These are phyloP conservation scores for Seriola rivoliana DNA, from an alignment of 2,113 vertebrate genomes.

Conservation along the genomic window DNA sequence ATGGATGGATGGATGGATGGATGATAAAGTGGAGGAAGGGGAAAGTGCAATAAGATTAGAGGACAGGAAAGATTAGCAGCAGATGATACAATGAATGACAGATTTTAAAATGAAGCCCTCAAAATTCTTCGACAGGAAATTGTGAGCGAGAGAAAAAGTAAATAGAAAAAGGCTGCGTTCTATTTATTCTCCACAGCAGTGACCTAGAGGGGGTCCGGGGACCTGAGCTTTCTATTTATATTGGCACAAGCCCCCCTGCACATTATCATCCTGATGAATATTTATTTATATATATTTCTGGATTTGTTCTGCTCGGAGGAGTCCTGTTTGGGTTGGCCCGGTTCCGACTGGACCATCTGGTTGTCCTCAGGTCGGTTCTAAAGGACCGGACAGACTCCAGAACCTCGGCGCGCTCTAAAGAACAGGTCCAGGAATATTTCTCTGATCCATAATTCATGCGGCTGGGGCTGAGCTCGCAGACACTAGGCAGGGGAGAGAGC, in stretches of 20 bases:
- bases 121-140: background rate
- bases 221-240: constrained; percentile 79
- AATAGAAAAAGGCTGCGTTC: constrained; percentile 27
- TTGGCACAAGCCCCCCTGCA: constrained; percentile 70
- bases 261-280: constrained; percentile 75
- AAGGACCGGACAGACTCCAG: constrained; percentile 72
- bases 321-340: constrained; percentile 84
- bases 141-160: constrained; percentile 20
- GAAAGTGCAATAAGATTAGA: constrained; percentile 36
- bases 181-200: constrained; percentile 40
- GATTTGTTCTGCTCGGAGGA: constrained; percentile 79
- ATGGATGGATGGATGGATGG: constrained; percentile 27
- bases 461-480: constrained; percentile 18
- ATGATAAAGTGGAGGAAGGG: constrained; percentile 5
- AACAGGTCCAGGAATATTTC: constrained; percentile 59
- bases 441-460: constrained; percentile 71
- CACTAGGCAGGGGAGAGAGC: constrained; percentile 44
- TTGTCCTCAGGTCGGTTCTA: constrained; percentile 85
- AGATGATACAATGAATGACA: constrained; percentile 29
- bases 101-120: constrained; percentile 11
- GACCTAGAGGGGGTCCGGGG: constrained; percentile 54
- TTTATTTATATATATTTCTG: constrained; percentile 73
- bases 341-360: constrained; percentile 83
- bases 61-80: constrained; percentile 43
- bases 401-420: constrained; percentile 59